Base-by-base conservation (phyloP, 1,140 invertebrate species). In the Cyrtorhinus lividipennis region DNA sequence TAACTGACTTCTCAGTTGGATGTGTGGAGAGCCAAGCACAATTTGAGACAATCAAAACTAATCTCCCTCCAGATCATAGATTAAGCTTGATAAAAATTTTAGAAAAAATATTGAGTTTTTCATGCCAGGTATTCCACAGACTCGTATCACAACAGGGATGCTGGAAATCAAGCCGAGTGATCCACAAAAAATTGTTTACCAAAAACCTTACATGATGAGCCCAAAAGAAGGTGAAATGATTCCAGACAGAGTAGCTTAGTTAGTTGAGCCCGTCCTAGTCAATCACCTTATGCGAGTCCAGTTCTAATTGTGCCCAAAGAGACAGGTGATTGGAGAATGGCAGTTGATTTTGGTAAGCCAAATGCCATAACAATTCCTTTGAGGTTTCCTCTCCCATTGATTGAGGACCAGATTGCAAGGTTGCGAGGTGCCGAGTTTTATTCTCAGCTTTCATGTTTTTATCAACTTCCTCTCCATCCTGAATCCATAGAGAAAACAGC, bases 401-500 rank as follows among this genome's bases (percentile, higher is more conserved):
- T 58, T 24, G 22, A 24, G 24, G 56, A 58, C 25, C 56, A 58
- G 26, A 58, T 58, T 58, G 22, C 56, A 24, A 20, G 56, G 15
- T 27, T 27, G 23, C 25, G 56, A 12, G 25, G 56, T 24, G 56
- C 56, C 18, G 5, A 25, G 5, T 58, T 58, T 25, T 22, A 58
- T 58, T 58, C 56, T 25, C 23, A 58, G 26, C 23, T 58, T 24
- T 24, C 22, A 5, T 20, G 25, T 25, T 24, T 27, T 58, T 24
- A 24, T 18, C 25, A 24, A 26, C 25, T 58, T 27, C 25, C 23
- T 24, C 25, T 58, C 8, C 23, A 26, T 24, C 25, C 56, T 58
- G 24, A 58, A 24, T 58, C 56, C 22, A 12, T 24, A 24, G 56
- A 58, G 23, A 58, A 58, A 58, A 24, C 56, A 25, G 56, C 56